A percentile compares a stretch with the other conserved stretches of the same genome.
Conservation (phyloP, 2,797 vertebrate genomes). For the Parauchenoglanis ngamensis region DNA sequence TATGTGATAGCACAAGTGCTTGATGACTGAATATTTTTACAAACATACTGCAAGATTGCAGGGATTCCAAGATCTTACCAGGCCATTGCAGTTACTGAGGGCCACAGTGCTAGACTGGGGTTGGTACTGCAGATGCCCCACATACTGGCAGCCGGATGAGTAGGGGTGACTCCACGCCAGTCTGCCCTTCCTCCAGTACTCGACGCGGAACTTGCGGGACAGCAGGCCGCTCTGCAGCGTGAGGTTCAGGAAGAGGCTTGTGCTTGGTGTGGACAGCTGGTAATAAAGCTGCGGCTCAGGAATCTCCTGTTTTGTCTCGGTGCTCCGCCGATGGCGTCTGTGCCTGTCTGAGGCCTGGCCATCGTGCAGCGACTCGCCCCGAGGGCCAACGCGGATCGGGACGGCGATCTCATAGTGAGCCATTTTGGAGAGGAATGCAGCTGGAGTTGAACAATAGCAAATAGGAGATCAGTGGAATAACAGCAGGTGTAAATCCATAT, state of each 20-base stretch:
- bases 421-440: constrained; percentile 92
- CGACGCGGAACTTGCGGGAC: constrained; percentile 89
- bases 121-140: constrained; percentile 90
- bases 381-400: constrained; percentile 88
- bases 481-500: neutral
- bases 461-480: constrained; percentile 42
- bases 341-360: constrained; percentile 61
- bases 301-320: constrained; percentile 64
- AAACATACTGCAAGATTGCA: neutral
- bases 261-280: constrained; percentile 85
- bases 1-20: neutral
- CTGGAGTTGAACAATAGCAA: constrained; percentile 61
- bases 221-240: constrained; percentile 89
- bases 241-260: constrained; percentile 94
- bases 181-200: constrained; percentile 92
- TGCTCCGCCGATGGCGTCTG: constrained; percentile 73
- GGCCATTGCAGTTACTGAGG: constrained; percentile 97
- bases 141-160: constrained; percentile 89
- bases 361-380: constrained; percentile 81
- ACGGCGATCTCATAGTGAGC: constrained; percentile 94
- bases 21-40: neutral
- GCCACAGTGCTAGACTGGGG: constrained; percentile 89
- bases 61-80: constrained; percentile 80
- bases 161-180: constrained; percentile 92
- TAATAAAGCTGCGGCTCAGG: constrained; percentile 89